Conservation (phyloP, 2,888 invertebrate species). For the Incurvaria masculella region DNA sequence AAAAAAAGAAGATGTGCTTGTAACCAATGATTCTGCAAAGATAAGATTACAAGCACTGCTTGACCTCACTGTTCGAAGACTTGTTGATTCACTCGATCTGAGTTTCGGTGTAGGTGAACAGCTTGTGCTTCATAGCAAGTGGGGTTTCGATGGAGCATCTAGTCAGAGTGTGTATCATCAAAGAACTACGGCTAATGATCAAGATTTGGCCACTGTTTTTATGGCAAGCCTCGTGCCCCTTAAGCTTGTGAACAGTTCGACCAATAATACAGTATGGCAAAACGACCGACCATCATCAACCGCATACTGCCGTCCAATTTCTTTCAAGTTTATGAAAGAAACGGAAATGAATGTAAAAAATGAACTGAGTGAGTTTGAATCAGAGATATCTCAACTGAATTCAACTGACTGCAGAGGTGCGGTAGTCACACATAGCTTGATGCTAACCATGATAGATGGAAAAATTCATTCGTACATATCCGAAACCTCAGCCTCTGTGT, state of each 20-base stretch:
- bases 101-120: background rate
- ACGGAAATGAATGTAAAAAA: background rate
- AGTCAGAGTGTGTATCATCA: conserved; percentile 8
- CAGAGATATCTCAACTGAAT: conserved; percentile 2
- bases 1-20: background rate
- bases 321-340: conserved; percentile 7
- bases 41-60: background rate
- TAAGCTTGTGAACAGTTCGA: conserved; percentile 1
- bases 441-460: conserved; percentile 8
- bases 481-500: conserved; percentile 6
- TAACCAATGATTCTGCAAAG: background rate
- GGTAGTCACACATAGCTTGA: conserved; percentile 1
- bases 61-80: background rate
- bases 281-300: conserved; percentile 10
- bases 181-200: background rate
- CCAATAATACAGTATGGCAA: conserved; percentile 6
- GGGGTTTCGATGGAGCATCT: conserved; percentile 9
- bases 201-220: conserved; percentile 5
- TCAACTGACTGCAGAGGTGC: conserved; percentile 3
- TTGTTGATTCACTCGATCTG: background rate
- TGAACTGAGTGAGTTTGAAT: conserved; percentile 5
- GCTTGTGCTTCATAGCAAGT: background rate
- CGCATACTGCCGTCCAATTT: conserved; percentile 8
- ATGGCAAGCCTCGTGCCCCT: conserved; percentile 1
- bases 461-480: conserved; percentile 6